These are phyloP conservation scores for Betta splendens DNA, from an alignment of 2,797 vertebrate species.

Conservation along the genomic window DNA sequence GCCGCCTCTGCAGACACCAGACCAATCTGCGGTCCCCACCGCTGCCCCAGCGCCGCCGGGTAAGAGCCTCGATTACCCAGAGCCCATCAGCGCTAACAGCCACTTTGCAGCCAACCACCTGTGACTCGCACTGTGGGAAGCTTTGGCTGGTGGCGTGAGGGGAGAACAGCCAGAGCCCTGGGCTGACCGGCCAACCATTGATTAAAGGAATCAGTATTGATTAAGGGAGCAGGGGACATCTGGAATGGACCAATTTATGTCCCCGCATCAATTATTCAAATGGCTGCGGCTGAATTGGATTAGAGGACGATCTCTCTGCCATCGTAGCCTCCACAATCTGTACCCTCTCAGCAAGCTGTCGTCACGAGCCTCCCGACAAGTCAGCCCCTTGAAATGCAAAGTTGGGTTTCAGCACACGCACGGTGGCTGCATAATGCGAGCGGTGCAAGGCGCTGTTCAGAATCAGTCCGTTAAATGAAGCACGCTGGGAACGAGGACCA, in stretches of 20 bases:
- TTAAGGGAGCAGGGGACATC: constrained; percentile 78
- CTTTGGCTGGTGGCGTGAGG: constrained; percentile 47
- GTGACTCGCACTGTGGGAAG: constrained; percentile 69
- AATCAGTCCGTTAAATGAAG: constrained; percentile 22
- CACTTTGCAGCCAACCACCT: constrained; percentile 79
- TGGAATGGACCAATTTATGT: constrained; percentile 76
- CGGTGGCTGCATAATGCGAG: constrained; percentile 12
- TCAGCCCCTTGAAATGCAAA: constrained; percentile 46
- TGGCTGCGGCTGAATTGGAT: constrained; percentile 69
- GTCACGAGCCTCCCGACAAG: constrained; percentile 36
- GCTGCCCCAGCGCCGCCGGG: constrained; percentile 40
- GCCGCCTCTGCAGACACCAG: constrained; percentile 47
- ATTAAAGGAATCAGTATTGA: constrained; percentile 80
- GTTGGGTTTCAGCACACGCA: constrained; percentile 40
- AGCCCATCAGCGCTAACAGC: constrained; percentile 74
- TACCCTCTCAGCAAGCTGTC: constrained; percentile 63
- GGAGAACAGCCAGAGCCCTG: constrained; percentile 55
- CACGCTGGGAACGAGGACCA: constrained; percentile 7
- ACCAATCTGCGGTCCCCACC: constrained; percentile 54
- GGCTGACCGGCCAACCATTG: constrained; percentile 69
- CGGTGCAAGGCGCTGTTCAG: constrained; percentile 10
- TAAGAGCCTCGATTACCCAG: constrained; percentile 75
- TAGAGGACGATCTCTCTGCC: constrained; percentile 66
- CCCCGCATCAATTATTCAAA: constrained; percentile 80
- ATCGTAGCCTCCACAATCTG: constrained; percentile 58